phyloP scores from a whole-genome alignment of 2,797 vertebrate species.

The Podargus strigoides region DNA sequence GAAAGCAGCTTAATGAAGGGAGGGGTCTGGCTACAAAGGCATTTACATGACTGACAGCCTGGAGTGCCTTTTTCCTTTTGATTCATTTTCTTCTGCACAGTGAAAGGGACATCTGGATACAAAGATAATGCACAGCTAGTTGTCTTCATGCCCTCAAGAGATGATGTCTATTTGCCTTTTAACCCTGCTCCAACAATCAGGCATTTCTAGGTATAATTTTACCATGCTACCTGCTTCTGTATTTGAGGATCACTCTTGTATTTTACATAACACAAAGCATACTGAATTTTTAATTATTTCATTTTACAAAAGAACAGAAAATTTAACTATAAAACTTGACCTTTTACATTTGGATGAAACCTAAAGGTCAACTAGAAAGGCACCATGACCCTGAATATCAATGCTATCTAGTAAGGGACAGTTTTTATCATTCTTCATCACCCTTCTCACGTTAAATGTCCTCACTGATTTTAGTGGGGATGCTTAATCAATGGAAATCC shows the following conservation, averaged over 20 bases:
- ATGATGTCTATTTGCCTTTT: not conserved
- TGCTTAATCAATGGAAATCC: not conserved
- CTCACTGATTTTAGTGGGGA: not conserved
- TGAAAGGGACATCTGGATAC: not conserved
- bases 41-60: not conserved
- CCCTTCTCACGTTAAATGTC: not conserved
- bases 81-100: not conserved
- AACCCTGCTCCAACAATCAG: not conserved
- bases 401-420: not conserved
- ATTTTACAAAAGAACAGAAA: not conserved
- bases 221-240: not conserved
- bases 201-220: not conserved
- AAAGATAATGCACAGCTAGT: not conserved
- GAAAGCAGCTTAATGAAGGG: not conserved
- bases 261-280: not conserved
- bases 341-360: not conserved
- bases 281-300: not conserved
- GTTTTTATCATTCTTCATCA: not conserved
- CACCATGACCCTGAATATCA: not conserved
- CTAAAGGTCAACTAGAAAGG: not conserved
- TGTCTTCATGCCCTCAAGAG: not conserved
- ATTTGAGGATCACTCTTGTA: not conserved
- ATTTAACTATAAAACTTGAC: not conserved
- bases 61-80: slow-evolving; percentile 1
- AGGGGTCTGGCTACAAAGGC: not conserved